A percentile compares a stretch with the other conserved stretches of the same genome.
Conservation (phyloP, 1,140 invertebrate species). For the Drosophila parabipectinata region DNA sequence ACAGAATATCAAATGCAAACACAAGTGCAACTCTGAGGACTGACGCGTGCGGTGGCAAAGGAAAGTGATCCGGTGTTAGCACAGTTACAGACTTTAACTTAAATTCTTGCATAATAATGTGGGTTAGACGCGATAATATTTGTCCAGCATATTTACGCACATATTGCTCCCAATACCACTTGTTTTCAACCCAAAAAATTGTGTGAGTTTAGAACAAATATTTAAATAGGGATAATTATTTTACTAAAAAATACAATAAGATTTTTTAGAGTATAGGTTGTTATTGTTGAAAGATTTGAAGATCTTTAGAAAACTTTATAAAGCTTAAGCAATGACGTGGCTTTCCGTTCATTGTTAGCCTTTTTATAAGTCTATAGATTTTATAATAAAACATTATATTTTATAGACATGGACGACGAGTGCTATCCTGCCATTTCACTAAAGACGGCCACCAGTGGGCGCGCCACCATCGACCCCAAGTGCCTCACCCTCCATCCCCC, state of each 20-base stretch:
- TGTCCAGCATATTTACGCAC: constrained; percentile 47
- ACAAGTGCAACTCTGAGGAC: constrained; percentile 62
- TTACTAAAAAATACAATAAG: not conserved
- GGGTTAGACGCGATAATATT: constrained; percentile 65
- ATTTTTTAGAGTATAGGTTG: not conserved
- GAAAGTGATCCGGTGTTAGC: constrained; percentile 62
- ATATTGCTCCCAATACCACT: constrained; percentile 20
- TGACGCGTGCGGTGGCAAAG: constrained; percentile 49
- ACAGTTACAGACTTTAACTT: constrained; percentile 65
- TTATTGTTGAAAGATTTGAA: not conserved
- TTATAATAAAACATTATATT: no score
- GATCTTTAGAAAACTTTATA: not conserved
- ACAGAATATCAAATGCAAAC: constrained; percentile 65
- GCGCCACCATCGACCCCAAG: constrained; percentile 77
- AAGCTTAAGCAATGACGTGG: constrained; percentile 5
- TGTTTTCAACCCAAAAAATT: constrained; percentile 8
- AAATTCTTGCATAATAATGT: constrained; percentile 69
- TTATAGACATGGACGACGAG: constrained; percentile 92
- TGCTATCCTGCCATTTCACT: constrained; percentile 90
- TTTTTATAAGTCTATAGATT: not conserved
- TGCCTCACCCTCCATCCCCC: constrained; percentile 70
- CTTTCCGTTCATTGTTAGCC: not conserved
- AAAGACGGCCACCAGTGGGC: constrained; percentile 85
- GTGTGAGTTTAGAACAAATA: constrained; percentile 17
- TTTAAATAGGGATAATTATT: constrained; percentile 28